Evolutionary conservation across 2,113 vertebrate genomes (phyloP).

Genomic region (Aix galericulata): DNA sequence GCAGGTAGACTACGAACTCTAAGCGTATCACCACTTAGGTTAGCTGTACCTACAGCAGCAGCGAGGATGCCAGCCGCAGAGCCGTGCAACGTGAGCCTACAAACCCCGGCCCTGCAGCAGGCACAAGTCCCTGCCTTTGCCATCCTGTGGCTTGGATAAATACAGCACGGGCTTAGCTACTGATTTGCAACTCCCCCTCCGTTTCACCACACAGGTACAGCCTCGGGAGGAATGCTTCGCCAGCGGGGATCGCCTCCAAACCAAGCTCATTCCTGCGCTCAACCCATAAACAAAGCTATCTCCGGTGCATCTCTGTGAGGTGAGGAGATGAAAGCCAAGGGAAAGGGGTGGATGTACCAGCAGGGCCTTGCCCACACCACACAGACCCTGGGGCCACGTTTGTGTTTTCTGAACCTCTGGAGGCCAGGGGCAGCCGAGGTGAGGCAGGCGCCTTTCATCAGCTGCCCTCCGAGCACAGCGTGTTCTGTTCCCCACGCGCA

Average conservation of each 20-base stretch:
- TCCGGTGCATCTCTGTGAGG: accelerated
- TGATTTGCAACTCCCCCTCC: not conserved
- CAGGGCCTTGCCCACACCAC: not conserved
- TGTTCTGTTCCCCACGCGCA: not conserved
- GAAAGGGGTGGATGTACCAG: not conserved
- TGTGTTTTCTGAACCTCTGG: not conserved
- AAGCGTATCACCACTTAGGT: not conserved
- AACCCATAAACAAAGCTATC: not conserved
- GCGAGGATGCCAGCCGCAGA: not conserved
- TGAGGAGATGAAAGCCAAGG: constrained; percentile 10
- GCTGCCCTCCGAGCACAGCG: not conserved
- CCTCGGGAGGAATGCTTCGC: accelerated
- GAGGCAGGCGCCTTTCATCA: not conserved
- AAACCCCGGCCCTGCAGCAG: not conserved
- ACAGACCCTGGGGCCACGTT: not conserved
- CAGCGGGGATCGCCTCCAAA: not conserved
- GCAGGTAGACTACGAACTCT: not conserved
- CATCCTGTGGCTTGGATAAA: not conserved
- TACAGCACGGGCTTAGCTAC: not conserved
- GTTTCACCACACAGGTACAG: not conserved
- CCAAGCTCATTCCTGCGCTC: not conserved
- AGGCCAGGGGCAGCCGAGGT: not conserved
- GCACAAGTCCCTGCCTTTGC: not conserved
- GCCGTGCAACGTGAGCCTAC: not conserved
- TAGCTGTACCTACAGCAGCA: not conserved